Base-by-base conservation (phyloP, 1,140 invertebrate species). In the Protaetia brevitarsis region DNA sequence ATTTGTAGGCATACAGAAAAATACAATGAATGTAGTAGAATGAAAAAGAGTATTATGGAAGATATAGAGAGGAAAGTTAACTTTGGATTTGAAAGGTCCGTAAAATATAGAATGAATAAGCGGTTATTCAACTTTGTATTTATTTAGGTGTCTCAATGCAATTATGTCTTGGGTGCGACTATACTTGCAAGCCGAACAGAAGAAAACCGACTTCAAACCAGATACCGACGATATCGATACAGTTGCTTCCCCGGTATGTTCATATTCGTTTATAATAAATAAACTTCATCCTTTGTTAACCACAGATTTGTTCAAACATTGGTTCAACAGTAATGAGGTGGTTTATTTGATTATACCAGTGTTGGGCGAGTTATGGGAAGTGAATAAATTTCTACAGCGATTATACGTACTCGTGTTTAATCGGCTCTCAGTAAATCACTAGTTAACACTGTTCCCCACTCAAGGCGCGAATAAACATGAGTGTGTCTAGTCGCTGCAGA, bases 131-230 rank as follows among this genome's bases (percentile, higher is more conserved):
- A 3, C 60, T 57, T 65, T 11, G 36, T 37, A 31, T 37, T 68
- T 70, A 67, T 73, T 21, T 64, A 87, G 93, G 66, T 91, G 92
- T 7, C 84, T 98, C 28, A 88, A 89, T 66, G 93, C 95, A 0
- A 88, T 98, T 21, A 87, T 94, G 65, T 90, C 91, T 16, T 99
- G 95, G 92, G 90, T 97, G 0, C 93, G 92, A 80, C 83, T 94
- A 56, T 90, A 96, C 74, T 82, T 99, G 1, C 90, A 95, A 78
- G 89, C 86, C 3, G 96, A 99, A 77, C 97, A 99, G 80, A 95
- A 94, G 77, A 97, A 97, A 77, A 91, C 89, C 0, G 97, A 99
- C 78, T 99, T 97, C 73, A 97, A 94, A 75, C 95, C 96, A 0
- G 97, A 99, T 79, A 90, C 84, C 3, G 90, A 93, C 73, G 86